These are phyloP conservation scores for Tiliqua scincoides DNA, from an alignment of 2,113 vertebrate species.

Conservation along the genomic window DNA sequence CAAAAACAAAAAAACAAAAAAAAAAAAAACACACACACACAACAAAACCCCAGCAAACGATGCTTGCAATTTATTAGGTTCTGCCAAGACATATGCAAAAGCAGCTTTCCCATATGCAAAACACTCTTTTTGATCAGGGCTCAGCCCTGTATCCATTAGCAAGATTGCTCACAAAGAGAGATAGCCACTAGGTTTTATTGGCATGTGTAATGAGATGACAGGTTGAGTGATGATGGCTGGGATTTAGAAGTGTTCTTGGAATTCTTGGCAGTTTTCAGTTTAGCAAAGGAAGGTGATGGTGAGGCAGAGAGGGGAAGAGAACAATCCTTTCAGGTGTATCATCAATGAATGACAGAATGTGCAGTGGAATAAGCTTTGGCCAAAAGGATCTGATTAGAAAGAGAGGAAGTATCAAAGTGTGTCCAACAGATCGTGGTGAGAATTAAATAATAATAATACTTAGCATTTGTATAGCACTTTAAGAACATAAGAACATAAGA, in stretches of 20 bases:
- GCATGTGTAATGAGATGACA: slow-evolving; percentile 26
- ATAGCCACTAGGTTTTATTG: slow-evolving; percentile 33
- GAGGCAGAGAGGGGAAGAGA: slow-evolving; percentile 1
- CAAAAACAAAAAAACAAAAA: too few species aligned
- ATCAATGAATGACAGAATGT: neutral
- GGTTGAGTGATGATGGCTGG: slow-evolving; percentile 55
- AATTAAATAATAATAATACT: neutral
- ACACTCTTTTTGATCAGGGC: slow-evolving; percentile 53
- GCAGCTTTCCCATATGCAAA: slow-evolving; percentile 50
- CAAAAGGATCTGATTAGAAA: slow-evolving; percentile 11
- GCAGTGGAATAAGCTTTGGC: neutral
- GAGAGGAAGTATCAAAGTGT: slow-evolving; percentile 48
- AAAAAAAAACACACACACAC: slow-evolving; percentile 26
- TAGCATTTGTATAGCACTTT: too few species aligned
- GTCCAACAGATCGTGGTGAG: slow-evolving; percentile 40
- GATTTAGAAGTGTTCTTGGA: slow-evolving; percentile 38
- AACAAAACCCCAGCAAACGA: too few species aligned
- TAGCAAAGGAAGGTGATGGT: slow-evolving; percentile 29
- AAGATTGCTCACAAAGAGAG: slow-evolving; percentile 61
- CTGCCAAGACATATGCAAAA: slow-evolving; percentile 44
- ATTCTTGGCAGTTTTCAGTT: slow-evolving; percentile 6
- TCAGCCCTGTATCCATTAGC: slow-evolving; percentile 61
- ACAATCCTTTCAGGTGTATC: slow-evolving; percentile 37
- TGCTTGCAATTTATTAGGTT: slow-evolving; percentile 47
- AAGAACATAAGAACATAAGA: too few species aligned